These are phyloP conservation scores for Sinodicranocentrus sp. DNA, from an alignment of 2,888 invertebrate genomes.

Conservation along the genomic window DNA sequence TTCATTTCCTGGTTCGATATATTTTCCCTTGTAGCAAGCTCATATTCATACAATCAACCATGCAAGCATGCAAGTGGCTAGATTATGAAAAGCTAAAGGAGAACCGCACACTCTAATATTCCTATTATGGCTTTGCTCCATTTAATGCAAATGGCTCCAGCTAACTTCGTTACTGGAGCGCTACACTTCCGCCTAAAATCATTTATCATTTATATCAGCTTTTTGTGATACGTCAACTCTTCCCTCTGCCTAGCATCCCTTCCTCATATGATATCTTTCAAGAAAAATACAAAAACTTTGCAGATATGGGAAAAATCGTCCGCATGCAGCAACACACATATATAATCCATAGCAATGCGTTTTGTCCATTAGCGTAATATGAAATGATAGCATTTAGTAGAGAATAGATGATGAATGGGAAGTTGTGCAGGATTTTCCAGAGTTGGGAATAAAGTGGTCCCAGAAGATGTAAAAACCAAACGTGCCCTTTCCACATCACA, in stretches of 20 bases:
- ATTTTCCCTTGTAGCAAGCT: too few species aligned
- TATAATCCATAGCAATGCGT: background rate
- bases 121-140: too few species aligned
- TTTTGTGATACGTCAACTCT: constrained; percentile 39
- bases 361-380: constrained; percentile 11
- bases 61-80: too few species aligned
- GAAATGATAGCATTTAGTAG: constrained; percentile 18
- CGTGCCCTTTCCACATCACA: constrained; percentile 12
- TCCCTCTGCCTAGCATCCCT: constrained; percentile 38
- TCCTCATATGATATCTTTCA: constrained; percentile 14
- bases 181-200: constrained; percentile 49
- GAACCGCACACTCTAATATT: too few species aligned
- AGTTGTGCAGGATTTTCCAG: too few species aligned
- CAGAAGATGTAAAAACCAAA: constrained; percentile 9
- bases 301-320: too few species aligned
- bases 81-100: too few species aligned
- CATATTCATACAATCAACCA: too few species aligned
- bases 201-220: constrained; percentile 61
- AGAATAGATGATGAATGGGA: constrained; percentile 33
- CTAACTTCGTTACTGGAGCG: background rate
- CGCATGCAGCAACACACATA: background rate
- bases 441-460: constrained; percentile 18
- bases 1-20: too few species aligned
- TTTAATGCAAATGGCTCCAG: too few species aligned
- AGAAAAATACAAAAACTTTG: too few species aligned